Evolutionary conservation across 2,888 invertebrate species (phyloP), one percentile per base, ranked within the genome.

Genomic region (Plagiodera versicolora): DNA sequence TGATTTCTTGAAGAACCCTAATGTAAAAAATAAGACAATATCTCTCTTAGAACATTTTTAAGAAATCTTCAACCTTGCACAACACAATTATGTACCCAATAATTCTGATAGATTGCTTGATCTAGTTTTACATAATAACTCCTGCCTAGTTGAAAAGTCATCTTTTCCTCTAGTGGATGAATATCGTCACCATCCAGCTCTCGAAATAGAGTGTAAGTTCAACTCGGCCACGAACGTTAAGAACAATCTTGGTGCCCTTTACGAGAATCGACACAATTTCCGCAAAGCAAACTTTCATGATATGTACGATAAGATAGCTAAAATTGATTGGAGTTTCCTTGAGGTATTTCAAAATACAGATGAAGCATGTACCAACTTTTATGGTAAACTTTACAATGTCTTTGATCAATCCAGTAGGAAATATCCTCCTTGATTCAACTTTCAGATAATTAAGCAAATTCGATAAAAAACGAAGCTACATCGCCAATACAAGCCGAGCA

Each of bases 281-380:
- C 10, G 28, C 8, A 14, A 30, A 14, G 28, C 50, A 16, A 50
- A 50, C 14, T 50, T 30, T 49, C 49, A 18, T 20, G n/a, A 20
- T 20, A 20, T 49, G 49, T 49, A 20, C 14, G 24, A 20, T 20
- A 18, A 14, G 19, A 18, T 55, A 24, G 3, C 54, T 24, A 45
- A 46, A 10, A 55, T 55, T 55, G 54, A 55, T 14, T 55, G 54
- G 45, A 55, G 46, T 24, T 45, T 46, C 46, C 28, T 55, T 9
- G 19, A 24, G 8, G 18, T 46, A 16, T 56, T 47, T 32, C 17
- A 19, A 3, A 46, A 47, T 24, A 48, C 18, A 8, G 45, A 47
- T 16, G 47, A 56, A 16, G 46, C 55, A 11, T 17, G 30, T 16
- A 47, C 16, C 24, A 14, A 56, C 46, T 46, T 56, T 47, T 54